These are phyloP conservation scores for Drosophila fuyamai DNA, from an alignment of 1,140 invertebrate genomes.

Conservation along the genomic window DNA sequence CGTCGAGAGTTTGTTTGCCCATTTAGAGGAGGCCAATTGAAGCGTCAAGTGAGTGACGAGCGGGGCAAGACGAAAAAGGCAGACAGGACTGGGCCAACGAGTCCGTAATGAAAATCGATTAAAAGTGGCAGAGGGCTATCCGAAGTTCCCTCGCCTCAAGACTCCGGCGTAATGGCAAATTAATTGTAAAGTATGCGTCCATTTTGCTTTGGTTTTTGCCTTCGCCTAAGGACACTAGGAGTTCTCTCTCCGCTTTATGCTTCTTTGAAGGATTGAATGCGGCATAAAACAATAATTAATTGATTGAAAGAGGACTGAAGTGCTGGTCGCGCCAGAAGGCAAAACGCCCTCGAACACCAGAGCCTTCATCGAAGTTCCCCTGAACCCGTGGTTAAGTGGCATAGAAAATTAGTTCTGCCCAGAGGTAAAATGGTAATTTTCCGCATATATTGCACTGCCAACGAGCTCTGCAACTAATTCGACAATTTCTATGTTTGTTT, in stretches of 20 bases:
- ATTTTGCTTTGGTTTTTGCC: slow-evolving; percentile 76
- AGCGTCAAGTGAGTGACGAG: slow-evolving; percentile 78
- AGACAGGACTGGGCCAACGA: slow-evolving; percentile 34
- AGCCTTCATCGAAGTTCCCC: slow-evolving; percentile 10
- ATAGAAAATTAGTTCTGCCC: slow-evolving; percentile 76
- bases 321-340: slow-evolving; percentile 57
- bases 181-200: slow-evolving; percentile 80
- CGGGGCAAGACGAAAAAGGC: slow-evolving; percentile 10
- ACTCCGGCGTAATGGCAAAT: slow-evolving; percentile 68
- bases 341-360: slow-evolving; percentile 29
- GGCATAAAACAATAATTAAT: slow-evolving; percentile 81
- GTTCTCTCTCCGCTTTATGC: slow-evolving; percentile 54
- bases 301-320: slow-evolving; percentile 75
- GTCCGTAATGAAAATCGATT: slow-evolving; percentile 80
- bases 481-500: background rate
- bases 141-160: slow-evolving; percentile 8
- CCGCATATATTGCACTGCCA: slow-evolving; percentile 24
- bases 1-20: slow-evolving; percentile 65
- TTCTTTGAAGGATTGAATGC: slow-evolving; percentile 70
- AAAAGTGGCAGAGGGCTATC: slow-evolving; percentile 56
- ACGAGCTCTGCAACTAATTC: background rate
- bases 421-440: slow-evolving; percentile 73
- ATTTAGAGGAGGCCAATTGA: slow-evolving; percentile 75
- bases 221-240: slow-evolving; percentile 48
- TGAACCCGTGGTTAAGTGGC: slow-evolving; percentile 59